Evolutionary conservation across 2,888 invertebrate genomes (phyloP).

Genomic region (Erebia epiphron): DNA sequence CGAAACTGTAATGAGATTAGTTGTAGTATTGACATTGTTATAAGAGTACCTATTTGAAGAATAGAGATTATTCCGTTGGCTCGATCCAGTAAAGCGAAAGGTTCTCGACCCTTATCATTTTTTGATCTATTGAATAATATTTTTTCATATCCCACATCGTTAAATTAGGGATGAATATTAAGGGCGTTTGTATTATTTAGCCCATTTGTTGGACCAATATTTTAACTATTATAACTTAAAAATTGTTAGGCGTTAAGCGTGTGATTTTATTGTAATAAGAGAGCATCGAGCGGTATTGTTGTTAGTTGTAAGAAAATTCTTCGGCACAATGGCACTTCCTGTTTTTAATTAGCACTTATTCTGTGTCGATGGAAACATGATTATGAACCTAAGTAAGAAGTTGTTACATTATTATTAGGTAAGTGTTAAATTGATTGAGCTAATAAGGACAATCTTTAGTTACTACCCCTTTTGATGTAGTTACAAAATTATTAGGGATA

Average conservation of each 20-base stretch:
- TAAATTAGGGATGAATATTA: conserved; percentile 83
- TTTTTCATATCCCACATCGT: conserved; percentile 83
- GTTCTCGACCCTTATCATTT: conserved; percentile 81
- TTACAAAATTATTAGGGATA: conserved; percentile 78
- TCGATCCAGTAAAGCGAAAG: conserved; percentile 69
- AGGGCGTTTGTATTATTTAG: conserved; percentile 84
- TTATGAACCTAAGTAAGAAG: conserved; percentile 80
- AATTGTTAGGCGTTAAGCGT: conserved; percentile 83
- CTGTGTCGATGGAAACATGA: conserved; percentile 82
- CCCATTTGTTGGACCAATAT: conserved; percentile 84
- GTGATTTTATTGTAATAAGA: conserved; percentile 82
- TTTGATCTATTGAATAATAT: conserved; percentile 82
- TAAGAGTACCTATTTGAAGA: conserved; percentile 77
- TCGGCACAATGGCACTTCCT: conserved; percentile 83
- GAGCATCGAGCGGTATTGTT: conserved; percentile 82
- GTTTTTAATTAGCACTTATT: conserved; percentile 83
- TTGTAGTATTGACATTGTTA: conserved; percentile 82
- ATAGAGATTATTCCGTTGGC: conserved; percentile 79
- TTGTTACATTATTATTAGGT: conserved; percentile 83
- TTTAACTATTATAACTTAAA: conserved; percentile 83
- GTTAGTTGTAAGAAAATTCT: conserved; percentile 81
- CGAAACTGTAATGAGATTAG: conserved; percentile 82
- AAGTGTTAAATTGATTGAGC: conserved; percentile 83
- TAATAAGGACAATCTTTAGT: conserved; percentile 81
- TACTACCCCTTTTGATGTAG: conserved; percentile 78